Base-by-base conservation (phyloP, 2,888 invertebrate genomes). In the Nasonovia ribisnigri region DNA sequence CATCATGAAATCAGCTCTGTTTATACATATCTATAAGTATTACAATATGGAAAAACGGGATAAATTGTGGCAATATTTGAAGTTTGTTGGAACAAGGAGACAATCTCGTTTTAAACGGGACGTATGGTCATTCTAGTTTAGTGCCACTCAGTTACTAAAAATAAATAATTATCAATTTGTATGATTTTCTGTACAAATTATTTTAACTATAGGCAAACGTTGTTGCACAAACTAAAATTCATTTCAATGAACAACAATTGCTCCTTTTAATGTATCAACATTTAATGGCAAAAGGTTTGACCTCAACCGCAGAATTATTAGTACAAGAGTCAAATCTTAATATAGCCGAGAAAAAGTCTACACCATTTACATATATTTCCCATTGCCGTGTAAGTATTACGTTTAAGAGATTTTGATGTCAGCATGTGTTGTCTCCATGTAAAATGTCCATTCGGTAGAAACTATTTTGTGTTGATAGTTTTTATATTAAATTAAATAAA, bases 161-260 rank as follows among this genome's bases (percentile, higher is more conserved):
- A 8, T 36, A 36, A n/a, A 16, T 20, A 77, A 20, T 51, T 10
- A 88, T 51, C 1, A 51, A 29, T 36, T 51, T 88, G 13, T 26
- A 42, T 67, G 3, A 60, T 16, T 84, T 36, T 77, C 8, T 77
- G 16, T 26, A 26, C 60, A 46, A 46, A 57, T 57, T 88, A 51
- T 94, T 90, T 94, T 94, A 90, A 94, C 95, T 95, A 3, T 95
- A 97, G 97, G 98, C 99, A 0, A 98, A 98, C 96, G 98, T 99
- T 88, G 99, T 99, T 0, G 99, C 99, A 0, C 99, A 99, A 96
- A 99, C 99, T 0, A 97, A 98, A 95, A 99, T 99, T 94, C 98
- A 98, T 95, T 99, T 98, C 96, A 98, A 99, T 96, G 98, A 99
- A 95, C 97, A 98, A 88, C 99, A 99, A 96, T 96, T 99, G 67